These are phyloP conservation scores for Oopsacas minuta DNA, from an alignment of 37 sponge, comb jelly and placozoan genomes.

Conservation along the genomic window DNA sequence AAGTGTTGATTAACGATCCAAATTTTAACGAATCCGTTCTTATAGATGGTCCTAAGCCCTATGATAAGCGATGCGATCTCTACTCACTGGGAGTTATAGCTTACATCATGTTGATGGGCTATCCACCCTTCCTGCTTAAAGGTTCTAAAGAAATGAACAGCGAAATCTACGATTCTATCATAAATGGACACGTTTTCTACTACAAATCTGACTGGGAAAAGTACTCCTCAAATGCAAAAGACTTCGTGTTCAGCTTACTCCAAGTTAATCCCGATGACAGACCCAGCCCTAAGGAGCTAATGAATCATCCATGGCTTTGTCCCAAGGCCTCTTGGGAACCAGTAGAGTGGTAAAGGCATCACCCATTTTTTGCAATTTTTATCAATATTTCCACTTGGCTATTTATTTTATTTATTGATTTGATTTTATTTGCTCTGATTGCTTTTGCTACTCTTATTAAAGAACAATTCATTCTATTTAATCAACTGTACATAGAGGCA, in stretches of 20 bases:
- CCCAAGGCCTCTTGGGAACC: not conserved
- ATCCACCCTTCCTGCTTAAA: not conserved
- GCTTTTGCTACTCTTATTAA: no score
- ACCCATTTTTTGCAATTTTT: no score
- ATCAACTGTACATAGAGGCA: no score
- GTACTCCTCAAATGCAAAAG: not conserved
- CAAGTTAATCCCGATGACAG: not conserved
- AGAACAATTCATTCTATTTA: no score
- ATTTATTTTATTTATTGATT: no score
- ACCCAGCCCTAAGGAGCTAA: not conserved
- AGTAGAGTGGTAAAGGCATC: not conserved
- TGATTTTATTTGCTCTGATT: no score
- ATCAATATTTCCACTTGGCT: no score
- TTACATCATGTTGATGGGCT: constrained; percentile 8
- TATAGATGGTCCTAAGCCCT: not conserved
- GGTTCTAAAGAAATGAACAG: not conserved
- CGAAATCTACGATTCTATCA: not conserved
- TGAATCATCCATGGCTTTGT: not conserved
- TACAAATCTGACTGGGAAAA: not conserved
- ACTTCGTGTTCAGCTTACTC: not conserved
- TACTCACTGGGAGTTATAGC: not conserved
- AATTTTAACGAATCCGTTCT: not conserved
- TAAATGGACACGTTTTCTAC: not conserved
- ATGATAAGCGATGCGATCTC: not conserved
- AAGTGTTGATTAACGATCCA: not conserved